Base-by-base conservation (phyloP, 2,113 vertebrate genomes). In the Cyanistes caeruleus region DNA sequence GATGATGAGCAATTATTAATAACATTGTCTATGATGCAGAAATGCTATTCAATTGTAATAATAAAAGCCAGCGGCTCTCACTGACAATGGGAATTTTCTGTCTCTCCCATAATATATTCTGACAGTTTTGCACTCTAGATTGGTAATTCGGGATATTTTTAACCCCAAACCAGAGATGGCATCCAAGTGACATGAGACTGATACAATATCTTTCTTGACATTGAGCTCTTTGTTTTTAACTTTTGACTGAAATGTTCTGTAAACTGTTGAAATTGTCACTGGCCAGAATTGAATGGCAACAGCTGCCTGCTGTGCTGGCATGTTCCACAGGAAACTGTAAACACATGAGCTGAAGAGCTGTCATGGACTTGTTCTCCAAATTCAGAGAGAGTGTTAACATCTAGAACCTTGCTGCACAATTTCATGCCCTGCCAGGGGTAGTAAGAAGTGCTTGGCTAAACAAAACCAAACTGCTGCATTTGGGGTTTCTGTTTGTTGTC, bases 21-120 rank as follows among this genome's bases (percentile, higher is more conserved):
- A 87, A 72, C 59, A 39, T n/a, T 39, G 73, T 31, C 33, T 59
- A 44, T 10, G 87, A 91, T 59, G 90, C 84, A 95, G 87, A 95
- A 95, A 96, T 33, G 72, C 58, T 37, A 60, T 58, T 87, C 82
- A 70, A 13, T 89, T 80, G 63, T 84, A 67, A 91, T 64, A 88
- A 88, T 43, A 84, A 86, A 94, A 72, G 91, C 97, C 87, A 80
- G 70, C 0, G 4, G 95, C 86, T 91, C 82, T 62, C 35, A 33
- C 52, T 85, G 87, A 67, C 68, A 81, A 58, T 6, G 24, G 51
- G 90, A 49, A 87, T 79, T 56, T 68, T 76, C 51, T 78, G 27
- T 62, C 65, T 69, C 52, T 31, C 85, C 63, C 28, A 12, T 74
- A 88, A 95, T 37, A 68, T 14, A 84, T 58, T 84, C 65, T 91